phyloP scores from a whole-genome alignment of 2,888 invertebrate genomes.

The Escarpia spicata region DNA sequence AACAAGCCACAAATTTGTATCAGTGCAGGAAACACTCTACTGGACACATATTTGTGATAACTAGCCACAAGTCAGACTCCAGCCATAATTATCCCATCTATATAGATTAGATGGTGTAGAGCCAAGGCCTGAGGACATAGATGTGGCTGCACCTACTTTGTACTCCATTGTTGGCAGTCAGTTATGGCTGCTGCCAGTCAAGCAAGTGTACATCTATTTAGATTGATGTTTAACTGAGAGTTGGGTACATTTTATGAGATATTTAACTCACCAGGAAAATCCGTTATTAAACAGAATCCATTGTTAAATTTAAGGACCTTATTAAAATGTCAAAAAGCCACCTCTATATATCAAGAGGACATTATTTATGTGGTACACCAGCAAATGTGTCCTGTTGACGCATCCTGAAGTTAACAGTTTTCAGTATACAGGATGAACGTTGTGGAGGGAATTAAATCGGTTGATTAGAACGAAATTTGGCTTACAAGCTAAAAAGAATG shows the following conservation, averaged over 20 bases:
- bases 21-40: not conserved
- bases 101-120: no score
- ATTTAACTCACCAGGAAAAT: not conserved
- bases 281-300: no score
- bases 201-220: not conserved
- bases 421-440: no score
- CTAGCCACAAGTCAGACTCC: not conserved
- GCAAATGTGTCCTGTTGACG: no score
- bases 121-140: not conserved
- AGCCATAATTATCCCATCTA: not conserved
- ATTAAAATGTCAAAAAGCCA: no score
- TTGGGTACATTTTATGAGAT: not conserved
- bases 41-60: not conserved
- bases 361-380: no score
- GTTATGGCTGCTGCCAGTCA: not conserved
- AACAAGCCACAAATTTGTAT: not conserved
- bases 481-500: no score
- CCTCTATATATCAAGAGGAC: no score
- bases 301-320: no score
- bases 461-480: no score
- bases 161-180: not conserved
- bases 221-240: conserved; percentile 7
- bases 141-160: not conserved
- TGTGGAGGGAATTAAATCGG: no score
- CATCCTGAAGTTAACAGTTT: no score